Base-by-base conservation (phyloP, 2,888 invertebrate genomes). In the Pteria penguin region DNA sequence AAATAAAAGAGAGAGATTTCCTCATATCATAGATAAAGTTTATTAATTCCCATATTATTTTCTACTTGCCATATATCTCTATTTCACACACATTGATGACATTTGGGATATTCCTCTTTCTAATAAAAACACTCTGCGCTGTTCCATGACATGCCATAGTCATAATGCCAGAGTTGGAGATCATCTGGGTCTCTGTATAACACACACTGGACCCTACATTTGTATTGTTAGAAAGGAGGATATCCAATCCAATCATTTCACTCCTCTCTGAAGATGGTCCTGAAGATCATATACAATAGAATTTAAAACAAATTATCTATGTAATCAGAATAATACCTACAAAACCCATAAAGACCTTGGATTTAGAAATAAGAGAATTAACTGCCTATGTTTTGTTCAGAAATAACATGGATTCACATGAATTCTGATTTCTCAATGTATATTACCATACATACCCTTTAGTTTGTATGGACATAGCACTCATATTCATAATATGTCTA, bases 71-170 rank as follows among this genome's bases (percentile, higher is more conserved):
- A 31, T 73, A 77, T 2, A 72, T 72, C 55, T 73, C 73, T 3
- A 77, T 52, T 55, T 77, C 76, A 65, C 76, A 77, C 18, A 77
- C 61, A 29, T 24, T 32, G 33, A 77, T 65, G 36, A 32, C 60
- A n/a, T 52, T 65, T 4, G 76, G 76, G 1, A 26, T 14, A 3
- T 24, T 36, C 54, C 65, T 70, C 55, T 75, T 75, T 18, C 70
- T 55, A 5, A 75, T 11, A 57, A 70, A 75, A 22, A 75, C 36
- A 65, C 54, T 65, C 55, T 65, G 45, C 14, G 65, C 75, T 27
- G 2, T 31, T 22, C 63, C 32, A 0, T 29, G 55, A 60, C 75
- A 75, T 3, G 57, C 57, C 18, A 70, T 62, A 52, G 65, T 54
- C 8, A 70, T 36, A 22, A 27, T 31, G 8, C 75, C 75, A 66